Evolutionary conservation across 2,113 vertebrate species (phyloP).

Genomic region (Psilopogon haemacephalus): DNA sequence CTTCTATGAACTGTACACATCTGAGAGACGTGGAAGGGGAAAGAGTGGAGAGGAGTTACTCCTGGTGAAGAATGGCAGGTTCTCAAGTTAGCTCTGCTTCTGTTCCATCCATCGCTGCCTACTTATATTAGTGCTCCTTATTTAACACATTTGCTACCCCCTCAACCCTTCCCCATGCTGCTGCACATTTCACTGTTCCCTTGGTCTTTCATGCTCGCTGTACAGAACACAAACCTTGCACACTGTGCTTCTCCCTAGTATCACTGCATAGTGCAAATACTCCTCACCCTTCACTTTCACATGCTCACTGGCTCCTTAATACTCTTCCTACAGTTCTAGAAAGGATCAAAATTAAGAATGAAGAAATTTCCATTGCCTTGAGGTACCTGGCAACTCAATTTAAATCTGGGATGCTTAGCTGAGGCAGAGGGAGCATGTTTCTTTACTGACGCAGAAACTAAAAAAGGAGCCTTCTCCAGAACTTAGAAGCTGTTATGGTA

Average conservation of each 20-base stretch:
- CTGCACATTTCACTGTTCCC: background rate
- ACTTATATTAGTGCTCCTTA: background rate
- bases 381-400: background rate
- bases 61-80: background rate
- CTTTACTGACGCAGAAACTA: background rate
- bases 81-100: background rate
- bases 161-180: background rate
- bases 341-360: background rate
- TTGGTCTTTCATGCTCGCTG: background rate
- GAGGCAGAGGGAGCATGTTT: background rate
- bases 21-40: background rate
- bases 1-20: conserved; percentile 59
- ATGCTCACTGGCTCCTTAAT: background rate
- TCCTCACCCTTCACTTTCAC: background rate
- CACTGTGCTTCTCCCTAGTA: background rate
- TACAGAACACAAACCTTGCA: background rate
- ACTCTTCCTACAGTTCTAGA: background rate
- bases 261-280: background rate
- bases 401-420: background rate
- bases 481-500: background rate
- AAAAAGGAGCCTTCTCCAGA: background rate
- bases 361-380: background rate
- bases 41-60: background rate
- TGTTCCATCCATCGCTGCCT: background rate
- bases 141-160: background rate